Percentiles rank a stretch among this genome's conserved stretches.
These are phyloP conservation scores for Sinosuthora webbiana DNA, from an alignment of 2,113 vertebrate genomes.

Conservation along the genomic window DNA sequence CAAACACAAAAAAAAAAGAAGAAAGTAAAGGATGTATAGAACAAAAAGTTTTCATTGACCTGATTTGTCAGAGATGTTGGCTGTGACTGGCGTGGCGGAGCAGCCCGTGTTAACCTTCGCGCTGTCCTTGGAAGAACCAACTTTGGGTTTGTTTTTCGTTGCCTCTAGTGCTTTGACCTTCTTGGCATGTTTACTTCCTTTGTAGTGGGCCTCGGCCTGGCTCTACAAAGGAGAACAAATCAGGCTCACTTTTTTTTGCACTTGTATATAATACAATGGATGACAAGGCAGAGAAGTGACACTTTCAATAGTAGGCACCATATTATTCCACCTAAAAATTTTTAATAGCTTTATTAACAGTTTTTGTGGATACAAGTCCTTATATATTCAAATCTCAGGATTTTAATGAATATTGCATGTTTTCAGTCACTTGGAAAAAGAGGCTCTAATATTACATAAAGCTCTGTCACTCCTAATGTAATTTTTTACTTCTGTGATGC, in stretches of 20 bases:
- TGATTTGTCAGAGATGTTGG: slow-evolving; percentile 84
- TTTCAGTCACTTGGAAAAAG: neutral
- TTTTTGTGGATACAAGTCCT: neutral
- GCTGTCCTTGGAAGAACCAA: slow-evolving; percentile 83
- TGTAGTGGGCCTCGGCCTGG: slow-evolving; percentile 98
- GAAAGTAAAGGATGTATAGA: slow-evolving; percentile 69
- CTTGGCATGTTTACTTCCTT: slow-evolving; percentile 98
- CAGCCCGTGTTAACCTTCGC: slow-evolving; percentile 80
- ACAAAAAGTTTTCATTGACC: slow-evolving; percentile 83
- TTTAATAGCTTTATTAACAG: neutral
- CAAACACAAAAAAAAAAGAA: slow-evolving; percentile 17
- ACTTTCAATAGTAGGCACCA: slow-evolving; percentile 79
- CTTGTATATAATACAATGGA: slow-evolving; percentile 61
- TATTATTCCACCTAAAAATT: neutral
- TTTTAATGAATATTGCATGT: neutral
- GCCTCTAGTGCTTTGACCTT: slow-evolving; percentile 98
- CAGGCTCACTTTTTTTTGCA: slow-evolving; percentile 80
- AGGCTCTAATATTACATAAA: neutral
- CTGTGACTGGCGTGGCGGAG: slow-evolving; percentile 75
- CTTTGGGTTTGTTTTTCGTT: slow-evolving; percentile 89
- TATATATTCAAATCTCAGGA: neutral
- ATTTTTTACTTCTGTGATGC: neutral
- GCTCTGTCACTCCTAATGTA: neutral
- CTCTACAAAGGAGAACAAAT: slow-evolving; percentile 94
- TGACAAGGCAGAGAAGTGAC: slow-evolving; percentile 66